A percentile compares a stretch with the other conserved stretches of the same genome.
phyloP scores from a whole-genome alignment of 2,888 invertebrate species.

The Automeris io region DNA sequence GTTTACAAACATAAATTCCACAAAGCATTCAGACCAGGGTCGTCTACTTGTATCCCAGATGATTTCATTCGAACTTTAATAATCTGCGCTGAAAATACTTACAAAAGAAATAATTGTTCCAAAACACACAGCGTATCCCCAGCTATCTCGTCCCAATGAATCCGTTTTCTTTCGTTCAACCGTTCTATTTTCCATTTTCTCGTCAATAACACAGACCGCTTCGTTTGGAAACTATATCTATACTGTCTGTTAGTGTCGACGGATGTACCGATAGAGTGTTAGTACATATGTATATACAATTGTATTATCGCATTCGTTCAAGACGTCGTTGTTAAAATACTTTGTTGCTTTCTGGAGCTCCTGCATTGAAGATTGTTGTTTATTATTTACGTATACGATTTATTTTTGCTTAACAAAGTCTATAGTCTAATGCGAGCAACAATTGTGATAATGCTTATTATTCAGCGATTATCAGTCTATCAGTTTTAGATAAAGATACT shows the following conservation, averaged over 20 bases:
- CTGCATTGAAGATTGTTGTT: not conserved
- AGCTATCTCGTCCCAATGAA: constrained; percentile 36
- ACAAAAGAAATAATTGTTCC: constrained; percentile 80
- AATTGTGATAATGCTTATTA: no score
- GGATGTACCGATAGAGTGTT: not conserved
- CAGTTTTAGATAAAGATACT: no score
- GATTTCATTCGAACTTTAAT: no score
- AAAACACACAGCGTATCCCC: constrained; percentile 81
- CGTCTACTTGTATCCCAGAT: no score
- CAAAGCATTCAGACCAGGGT: no score
- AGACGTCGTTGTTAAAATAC: not conserved
- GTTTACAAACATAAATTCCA: no score
- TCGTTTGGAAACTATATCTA: constrained; percentile 7
- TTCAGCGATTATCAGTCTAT: no score
- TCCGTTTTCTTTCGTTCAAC: constrained; percentile 14
- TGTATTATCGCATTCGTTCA: not conserved
- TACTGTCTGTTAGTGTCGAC: constrained; percentile 11
- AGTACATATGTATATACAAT: no score
- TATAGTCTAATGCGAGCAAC: no score
- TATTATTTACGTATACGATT: not conserved
- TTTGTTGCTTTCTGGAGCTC: not conserved
- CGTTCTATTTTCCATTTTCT: constrained; percentile 25
- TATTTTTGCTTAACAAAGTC: not conserved
- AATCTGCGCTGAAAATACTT: constrained; percentile 47
- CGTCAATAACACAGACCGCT: constrained; percentile 9